Evolutionary conservation across 2,113 vertebrate species (phyloP).

Genomic region (Forbesichthys agassizii): DNA sequence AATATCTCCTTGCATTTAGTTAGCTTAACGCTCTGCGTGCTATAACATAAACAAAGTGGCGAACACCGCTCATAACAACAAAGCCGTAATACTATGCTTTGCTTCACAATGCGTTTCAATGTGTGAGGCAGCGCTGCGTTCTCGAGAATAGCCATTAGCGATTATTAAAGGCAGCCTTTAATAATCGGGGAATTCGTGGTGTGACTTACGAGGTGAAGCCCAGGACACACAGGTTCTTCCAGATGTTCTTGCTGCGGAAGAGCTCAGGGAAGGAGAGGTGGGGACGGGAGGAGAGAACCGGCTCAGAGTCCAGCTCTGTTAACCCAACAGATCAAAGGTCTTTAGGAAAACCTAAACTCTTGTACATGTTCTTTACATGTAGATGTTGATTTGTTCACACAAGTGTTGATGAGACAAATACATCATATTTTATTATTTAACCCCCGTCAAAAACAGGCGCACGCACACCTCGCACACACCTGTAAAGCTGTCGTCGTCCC

Average conservation of each 20-base stretch:
- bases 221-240: slow-evolving; percentile 89
- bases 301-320: slow-evolving; percentile 82
- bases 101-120: no score
- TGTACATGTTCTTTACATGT: no score
- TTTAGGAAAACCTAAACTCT: no score
- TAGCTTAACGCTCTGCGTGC: no score
- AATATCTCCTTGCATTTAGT: no score
- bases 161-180: background rate
- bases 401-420: no score
- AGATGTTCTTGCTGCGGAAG: slow-evolving; percentile 87
- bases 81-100: no score
- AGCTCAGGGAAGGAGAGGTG: slow-evolving; percentile 80
- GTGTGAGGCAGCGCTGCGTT: no score
- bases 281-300: slow-evolving; percentile 65
- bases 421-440: no score
- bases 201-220: slow-evolving; percentile 89
- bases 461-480: slow-evolving; percentile 43
- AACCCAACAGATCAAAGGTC: background rate
- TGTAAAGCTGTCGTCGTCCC: slow-evolving; percentile 81
- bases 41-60: no score
- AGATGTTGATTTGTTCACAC: no score
- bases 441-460: background rate
- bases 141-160: background rate
- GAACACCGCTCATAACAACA: no score
- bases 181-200: background rate